These are phyloP conservation scores for Glyptemys insculpta DNA, from an alignment of 2,797 vertebrate species.

Conservation along the genomic window DNA sequence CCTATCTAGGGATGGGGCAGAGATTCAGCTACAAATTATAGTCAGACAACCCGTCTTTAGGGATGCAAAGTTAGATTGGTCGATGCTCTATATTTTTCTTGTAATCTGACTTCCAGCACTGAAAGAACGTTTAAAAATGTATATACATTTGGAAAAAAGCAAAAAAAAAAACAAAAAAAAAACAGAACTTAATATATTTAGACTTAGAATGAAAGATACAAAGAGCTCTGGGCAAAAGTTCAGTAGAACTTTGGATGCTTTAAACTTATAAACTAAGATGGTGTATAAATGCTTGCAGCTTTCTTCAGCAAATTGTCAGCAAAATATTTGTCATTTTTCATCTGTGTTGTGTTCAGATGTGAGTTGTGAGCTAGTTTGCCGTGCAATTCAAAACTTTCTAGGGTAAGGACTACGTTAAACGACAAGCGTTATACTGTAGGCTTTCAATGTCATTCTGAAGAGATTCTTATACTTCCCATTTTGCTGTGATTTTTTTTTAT, in stretches of 20 bases:
- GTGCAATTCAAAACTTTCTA: not conserved
- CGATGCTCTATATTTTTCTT: not conserved
- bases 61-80: not conserved
- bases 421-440: not conserved
- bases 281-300: not conserved
- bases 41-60: not conserved
- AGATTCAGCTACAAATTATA: not conserved
- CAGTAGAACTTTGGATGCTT: not conserved
- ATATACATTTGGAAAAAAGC: rapidly evolving
- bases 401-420: not conserved
- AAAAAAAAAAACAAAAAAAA: not conserved
- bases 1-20: not conserved
- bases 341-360: not conserved
- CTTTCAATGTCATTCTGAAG: not conserved
- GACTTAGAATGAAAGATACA: not conserved
- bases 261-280: not conserved
- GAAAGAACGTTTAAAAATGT: conserved; percentile 1
- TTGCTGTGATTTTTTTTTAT: not conserved
- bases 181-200: not conserved
- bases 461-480: not conserved
- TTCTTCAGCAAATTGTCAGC: conserved; percentile 62
- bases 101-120: not conserved
- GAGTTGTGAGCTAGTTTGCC: not conserved
- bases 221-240: not conserved
- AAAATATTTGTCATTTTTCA: conserved; percentile 61